Evolutionary conservation across 1,140 invertebrate species (phyloP), one percentile per base, ranked within the genome.

Genomic region (Dryas iulia): DNA sequence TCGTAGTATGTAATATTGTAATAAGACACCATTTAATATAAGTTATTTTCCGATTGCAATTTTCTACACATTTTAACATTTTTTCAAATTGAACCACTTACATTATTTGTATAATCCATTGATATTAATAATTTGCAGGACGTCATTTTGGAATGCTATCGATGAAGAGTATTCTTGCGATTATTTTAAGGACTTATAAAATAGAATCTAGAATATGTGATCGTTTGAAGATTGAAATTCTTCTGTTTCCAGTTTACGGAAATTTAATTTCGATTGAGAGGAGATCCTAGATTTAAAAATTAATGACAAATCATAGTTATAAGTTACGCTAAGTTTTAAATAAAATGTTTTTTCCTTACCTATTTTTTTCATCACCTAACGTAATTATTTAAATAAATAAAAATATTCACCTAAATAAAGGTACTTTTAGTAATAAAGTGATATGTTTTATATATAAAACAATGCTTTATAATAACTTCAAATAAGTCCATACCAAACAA

Each of bases 61-160:
- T 31, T 31, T 31, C 30, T 31, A 31, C 11, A 31, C 5, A 31
- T 31, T 6, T 31, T 31, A 31, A 31, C n/a, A n/a, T n/a, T 28
- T 28, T 28, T 28, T 28, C 3, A 28, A 28, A 28, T 3, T 3
- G 26, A 28, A 28, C 2, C 26, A 28, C 26, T 6, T 28, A 28
- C 6, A 28, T 3, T 28, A 28, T 28, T 28, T 28, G 2, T 3
- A 28, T 28, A 3, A 3, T 28, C 6, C 26, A 3, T 28, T 28
- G 2, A 28, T 28, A 3, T 28, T 28, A 28, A 28, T 21, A 21
- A 3, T 18, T 77, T 72, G 8, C 74, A 89, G 84, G 86, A 58
- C 83, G 84, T 31, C 77, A 86, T 67, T 89, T 86, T 56, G 86
- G 83, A 25, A 86, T 86, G 82, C 53, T 86, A 21, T 81, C 76